Evolutionary conservation across 37 sponge, comb jelly and placozoan species (phyloP).

Genomic region (Amphimedon queenslandica): DNA sequence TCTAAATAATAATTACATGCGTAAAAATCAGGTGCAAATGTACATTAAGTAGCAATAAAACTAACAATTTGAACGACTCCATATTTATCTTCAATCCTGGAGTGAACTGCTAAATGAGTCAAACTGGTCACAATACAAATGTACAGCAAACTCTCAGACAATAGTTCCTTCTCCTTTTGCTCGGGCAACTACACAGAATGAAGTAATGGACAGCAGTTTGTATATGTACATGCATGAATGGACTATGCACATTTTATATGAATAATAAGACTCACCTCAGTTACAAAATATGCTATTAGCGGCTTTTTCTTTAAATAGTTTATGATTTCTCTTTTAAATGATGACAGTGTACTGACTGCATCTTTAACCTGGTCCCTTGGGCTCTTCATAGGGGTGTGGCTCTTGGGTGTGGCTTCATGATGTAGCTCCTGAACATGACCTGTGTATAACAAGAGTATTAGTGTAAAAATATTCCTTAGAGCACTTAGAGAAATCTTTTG

Average conservation of each 20-base stretch:
- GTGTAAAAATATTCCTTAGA: not conserved
- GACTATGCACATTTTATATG: not conserved
- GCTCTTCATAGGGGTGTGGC: no score
- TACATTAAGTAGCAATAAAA: no score
- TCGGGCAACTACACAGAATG: slow-evolving; percentile 47
- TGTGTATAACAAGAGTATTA: not conserved
- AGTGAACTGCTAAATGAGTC: slow-evolving; percentile 26
- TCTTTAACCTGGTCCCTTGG: no score
- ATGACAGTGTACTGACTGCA: no score
- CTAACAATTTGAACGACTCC: slow-evolving; percentile 85
- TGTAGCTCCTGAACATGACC: not conserved
- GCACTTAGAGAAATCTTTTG: no score
- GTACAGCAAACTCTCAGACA: slow-evolving; percentile 29
- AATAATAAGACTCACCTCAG: slow-evolving; percentile 26
- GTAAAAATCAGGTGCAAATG: no score
- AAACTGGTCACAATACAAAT: slow-evolving; percentile 58
- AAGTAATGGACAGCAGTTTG: not conserved
- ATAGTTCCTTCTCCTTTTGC: slow-evolving; percentile 13
- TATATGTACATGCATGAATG: not conserved
- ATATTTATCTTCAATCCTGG: slow-evolving; percentile 59
- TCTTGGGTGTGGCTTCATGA: no score
- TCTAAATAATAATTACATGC: no score
- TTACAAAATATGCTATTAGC: slow-evolving; percentile 42
- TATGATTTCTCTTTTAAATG: not conserved
- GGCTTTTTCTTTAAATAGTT: slow-evolving; percentile 40